phyloP scores from a whole-genome alignment of 1,140 invertebrate genomes.

The Saccostrea echinata region DNA sequence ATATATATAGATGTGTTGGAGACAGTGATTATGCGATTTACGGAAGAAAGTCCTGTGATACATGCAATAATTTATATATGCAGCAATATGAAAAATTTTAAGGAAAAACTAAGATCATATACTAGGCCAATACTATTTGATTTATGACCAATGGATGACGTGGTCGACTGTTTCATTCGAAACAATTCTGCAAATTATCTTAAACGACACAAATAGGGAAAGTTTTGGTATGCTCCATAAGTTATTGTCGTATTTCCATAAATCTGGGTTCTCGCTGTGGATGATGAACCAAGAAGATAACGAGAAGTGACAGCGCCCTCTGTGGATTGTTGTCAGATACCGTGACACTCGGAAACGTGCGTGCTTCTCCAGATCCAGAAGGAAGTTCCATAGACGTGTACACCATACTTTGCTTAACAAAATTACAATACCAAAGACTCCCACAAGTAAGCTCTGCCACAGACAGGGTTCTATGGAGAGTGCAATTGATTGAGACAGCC shows the following conservation, averaged over 20 bases:
- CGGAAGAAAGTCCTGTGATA: too few relatives aligned
- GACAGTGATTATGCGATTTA: too few relatives aligned
- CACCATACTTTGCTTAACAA: not conserved
- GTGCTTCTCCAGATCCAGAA: not conserved
- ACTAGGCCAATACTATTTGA: too few relatives aligned
- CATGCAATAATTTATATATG: too few relatives aligned
- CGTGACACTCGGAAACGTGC: slow-evolving; percentile 15
- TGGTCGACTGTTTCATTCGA: not conserved
- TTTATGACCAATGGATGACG: too few relatives aligned
- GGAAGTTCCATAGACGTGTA: not conserved
- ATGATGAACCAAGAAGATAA: slow-evolving; percentile 26
- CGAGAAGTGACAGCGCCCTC: slow-evolving; percentile 27
- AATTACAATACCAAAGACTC: slow-evolving; percentile 25
- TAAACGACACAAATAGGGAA: not conserved
- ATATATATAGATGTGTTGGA: too few relatives aligned
- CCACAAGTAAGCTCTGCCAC: not conserved
- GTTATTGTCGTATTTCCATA: slow-evolving; percentile 25
- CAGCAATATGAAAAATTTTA: too few relatives aligned
- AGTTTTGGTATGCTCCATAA: not conserved
- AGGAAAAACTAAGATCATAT: too few relatives aligned
- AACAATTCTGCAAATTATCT: not conserved
- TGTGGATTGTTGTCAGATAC: not conserved
- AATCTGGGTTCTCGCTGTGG: slow-evolving; percentile 17
- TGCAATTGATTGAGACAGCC: slow-evolving; percentile 15
- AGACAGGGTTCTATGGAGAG: slow-evolving; percentile 9